phyloP scores from a whole-genome alignment of 2,888 invertebrate species.

The Zygogramma bicolorata region DNA sequence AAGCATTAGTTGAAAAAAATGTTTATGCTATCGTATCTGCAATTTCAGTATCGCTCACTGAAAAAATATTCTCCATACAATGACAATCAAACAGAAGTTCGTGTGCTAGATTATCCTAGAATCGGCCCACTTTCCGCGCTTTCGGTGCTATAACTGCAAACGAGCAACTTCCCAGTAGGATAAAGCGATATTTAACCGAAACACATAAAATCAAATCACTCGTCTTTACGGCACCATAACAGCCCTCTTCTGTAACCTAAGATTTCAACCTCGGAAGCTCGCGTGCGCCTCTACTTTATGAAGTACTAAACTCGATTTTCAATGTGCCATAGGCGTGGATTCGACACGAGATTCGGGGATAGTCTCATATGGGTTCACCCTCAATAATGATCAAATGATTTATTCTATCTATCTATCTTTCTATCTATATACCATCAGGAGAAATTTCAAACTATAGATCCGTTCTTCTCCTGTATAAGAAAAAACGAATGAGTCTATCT shows the following conservation, averaged over 20 bases:
- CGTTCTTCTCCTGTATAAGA: too few species aligned
- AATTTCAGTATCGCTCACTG: not conserved
- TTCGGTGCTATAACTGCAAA: conserved; percentile 6
- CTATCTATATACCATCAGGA: too few species aligned
- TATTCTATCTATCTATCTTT: too few species aligned
- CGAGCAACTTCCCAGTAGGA: conserved; percentile 49
- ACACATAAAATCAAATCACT: conserved; percentile 68
- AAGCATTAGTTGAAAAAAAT: too few species aligned
- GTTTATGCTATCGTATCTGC: too few species aligned
- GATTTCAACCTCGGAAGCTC: conserved; percentile 67
- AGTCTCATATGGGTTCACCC: too few species aligned
- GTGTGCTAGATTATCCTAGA: conserved; percentile 7
- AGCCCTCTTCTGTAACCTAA: conserved; percentile 66
- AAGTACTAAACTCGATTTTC: conserved; percentile 68
- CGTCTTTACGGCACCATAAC: conserved; percentile 67
- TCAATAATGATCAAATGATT: too few species aligned
- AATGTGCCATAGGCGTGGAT: conserved; percentile 46
- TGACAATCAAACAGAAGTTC: not conserved
- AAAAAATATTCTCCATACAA: not conserved
- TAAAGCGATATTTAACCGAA: conserved; percentile 67
- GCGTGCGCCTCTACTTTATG: conserved; percentile 68
- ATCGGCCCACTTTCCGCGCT: conserved; percentile 19
- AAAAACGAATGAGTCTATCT: too few species aligned
- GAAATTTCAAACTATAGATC: too few species aligned
- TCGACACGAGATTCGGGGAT: not conserved